phyloP scores from a whole-genome alignment of 2,888 invertebrate species.

The Xiphydria camelus region DNA sequence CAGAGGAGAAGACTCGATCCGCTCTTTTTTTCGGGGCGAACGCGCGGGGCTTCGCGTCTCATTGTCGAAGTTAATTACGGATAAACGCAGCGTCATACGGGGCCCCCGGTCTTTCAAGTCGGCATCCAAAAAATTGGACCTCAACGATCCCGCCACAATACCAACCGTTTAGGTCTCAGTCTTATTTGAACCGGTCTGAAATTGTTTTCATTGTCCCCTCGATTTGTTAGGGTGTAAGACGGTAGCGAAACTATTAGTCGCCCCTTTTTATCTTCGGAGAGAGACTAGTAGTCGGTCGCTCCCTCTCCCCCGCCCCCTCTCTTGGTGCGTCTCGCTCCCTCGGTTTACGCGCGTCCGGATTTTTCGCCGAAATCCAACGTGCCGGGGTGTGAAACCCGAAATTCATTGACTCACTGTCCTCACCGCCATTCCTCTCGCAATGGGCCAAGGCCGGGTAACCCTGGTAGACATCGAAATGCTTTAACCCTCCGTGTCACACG shows the following conservation, averaged over 20 bases:
- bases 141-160: slow-evolving; percentile 36
- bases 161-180: slow-evolving; percentile 45
- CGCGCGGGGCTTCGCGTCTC: too few relatives aligned
- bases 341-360: neutral
- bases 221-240: slow-evolving; percentile 55
- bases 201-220: slow-evolving; percentile 55
- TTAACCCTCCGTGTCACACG: too few relatives aligned
- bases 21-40: slow-evolving; percentile 16
- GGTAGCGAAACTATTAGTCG: slow-evolving; percentile 53
- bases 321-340: neutral
- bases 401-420: too few relatives aligned
- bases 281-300: too few relatives aligned
- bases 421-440: too few relatives aligned
- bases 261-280: slow-evolving; percentile 23
- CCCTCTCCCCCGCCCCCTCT: neutral
- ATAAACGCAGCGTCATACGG: slow-evolving; percentile 55
- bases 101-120: slow-evolving; percentile 16
- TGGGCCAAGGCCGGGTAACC: too few relatives aligned
- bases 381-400: too few relatives aligned
- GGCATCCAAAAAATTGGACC: slow-evolving; percentile 23
- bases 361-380: slow-evolving; percentile 12
- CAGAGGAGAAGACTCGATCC: too few relatives aligned
- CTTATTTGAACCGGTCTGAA: slow-evolving; percentile 39
- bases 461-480: too few relatives aligned
- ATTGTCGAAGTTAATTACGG: slow-evolving; percentile 57